Percentiles rank a stretch among this genome's conserved stretches.
Conservation (phyloP, 2,888 invertebrate genomes). For the Hipparchia semele region DNA sequence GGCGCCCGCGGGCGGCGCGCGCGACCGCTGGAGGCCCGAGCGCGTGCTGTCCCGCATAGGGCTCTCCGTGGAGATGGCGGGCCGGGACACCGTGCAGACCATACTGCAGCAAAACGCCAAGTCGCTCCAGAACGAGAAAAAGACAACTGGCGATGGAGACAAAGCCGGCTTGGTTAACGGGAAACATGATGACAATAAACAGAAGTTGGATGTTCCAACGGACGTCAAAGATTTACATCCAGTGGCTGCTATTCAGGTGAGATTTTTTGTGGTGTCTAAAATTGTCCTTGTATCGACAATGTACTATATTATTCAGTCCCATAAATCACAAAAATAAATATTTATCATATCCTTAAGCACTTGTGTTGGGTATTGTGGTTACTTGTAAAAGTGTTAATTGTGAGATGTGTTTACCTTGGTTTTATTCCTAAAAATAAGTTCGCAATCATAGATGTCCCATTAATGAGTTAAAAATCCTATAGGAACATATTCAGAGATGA, state of each 20-base stretch:
- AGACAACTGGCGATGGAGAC: constrained; percentile 47
- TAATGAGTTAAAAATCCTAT: too few relatives aligned
- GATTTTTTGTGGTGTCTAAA: constrained; percentile 5
- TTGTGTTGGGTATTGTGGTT: too few relatives aligned
- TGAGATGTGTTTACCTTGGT: too few relatives aligned
- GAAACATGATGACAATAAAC: constrained; percentile 48
- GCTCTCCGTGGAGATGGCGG: constrained; percentile 90
- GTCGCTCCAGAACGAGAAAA: constrained; percentile 50
- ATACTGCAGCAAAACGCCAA: constrained; percentile 66
- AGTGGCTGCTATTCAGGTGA: constrained; percentile 81
- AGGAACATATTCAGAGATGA: too few relatives aligned
- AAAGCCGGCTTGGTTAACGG: constrained; percentile 59
- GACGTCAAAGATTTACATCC: constrained; percentile 73
- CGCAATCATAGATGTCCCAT: too few relatives aligned
- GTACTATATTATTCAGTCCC: neutral
- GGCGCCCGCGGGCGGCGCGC: constrained; percentile 83
- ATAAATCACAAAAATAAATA: too few relatives aligned
- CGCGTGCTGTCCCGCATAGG: constrained; percentile 91
- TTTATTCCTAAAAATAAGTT: too few relatives aligned
- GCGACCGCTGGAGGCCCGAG: constrained; percentile 91
- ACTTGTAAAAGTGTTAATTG: too few relatives aligned
- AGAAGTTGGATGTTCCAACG: constrained; percentile 48
- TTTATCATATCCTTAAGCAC: too few relatives aligned
- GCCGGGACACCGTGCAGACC: constrained; percentile 75
- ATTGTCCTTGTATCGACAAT: neutral